Evolutionary conservation across 2,113 vertebrate species (phyloP).

Genomic region (Pteruthius melanotis): DNA sequence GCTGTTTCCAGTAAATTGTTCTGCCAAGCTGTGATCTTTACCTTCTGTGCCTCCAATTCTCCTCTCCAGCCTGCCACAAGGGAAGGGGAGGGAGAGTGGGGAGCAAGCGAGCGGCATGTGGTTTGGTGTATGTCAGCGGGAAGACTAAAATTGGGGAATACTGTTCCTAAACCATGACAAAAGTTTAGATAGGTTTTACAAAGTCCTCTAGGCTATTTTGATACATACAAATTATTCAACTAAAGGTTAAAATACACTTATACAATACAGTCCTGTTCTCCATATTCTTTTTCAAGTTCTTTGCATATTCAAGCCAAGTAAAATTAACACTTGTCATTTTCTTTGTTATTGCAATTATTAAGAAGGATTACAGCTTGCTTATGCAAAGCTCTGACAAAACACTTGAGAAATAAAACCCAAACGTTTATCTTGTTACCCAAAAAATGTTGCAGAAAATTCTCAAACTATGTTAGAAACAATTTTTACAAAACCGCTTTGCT

Average conservation of each 20-base stretch:
- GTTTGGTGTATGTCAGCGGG: background rate
- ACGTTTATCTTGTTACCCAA: conserved; percentile 55
- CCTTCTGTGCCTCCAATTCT: background rate
- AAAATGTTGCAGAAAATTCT: conserved; percentile 52
- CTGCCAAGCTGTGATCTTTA: background rate
- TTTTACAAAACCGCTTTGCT: conserved; percentile 74
- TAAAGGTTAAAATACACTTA: conserved; percentile 90
- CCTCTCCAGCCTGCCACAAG: background rate
- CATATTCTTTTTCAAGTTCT: conserved; percentile 63
- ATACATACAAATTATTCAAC: conserved; percentile 82
- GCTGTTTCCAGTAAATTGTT: background rate
- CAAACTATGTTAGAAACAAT: conserved; percentile 72
- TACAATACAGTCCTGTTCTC: conserved; percentile 75
- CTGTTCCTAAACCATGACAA: background rate
- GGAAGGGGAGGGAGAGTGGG: background rate
- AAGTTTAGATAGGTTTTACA: conserved; percentile 65
- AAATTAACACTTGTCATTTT: conserved; percentile 69
- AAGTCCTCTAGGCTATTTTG: conserved; percentile 80
- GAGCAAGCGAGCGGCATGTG: accelerated
- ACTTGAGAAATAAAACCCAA: conserved; percentile 57
- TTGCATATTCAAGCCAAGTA: conserved; percentile 76
- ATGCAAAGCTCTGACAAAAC: conserved; percentile 63
- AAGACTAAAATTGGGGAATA: background rate
- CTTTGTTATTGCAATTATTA: conserved; percentile 85
- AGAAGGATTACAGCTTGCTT: conserved; percentile 63